Conservation (phyloP, 2,888 invertebrate species). For the Napeogenes inachia region DNA sequence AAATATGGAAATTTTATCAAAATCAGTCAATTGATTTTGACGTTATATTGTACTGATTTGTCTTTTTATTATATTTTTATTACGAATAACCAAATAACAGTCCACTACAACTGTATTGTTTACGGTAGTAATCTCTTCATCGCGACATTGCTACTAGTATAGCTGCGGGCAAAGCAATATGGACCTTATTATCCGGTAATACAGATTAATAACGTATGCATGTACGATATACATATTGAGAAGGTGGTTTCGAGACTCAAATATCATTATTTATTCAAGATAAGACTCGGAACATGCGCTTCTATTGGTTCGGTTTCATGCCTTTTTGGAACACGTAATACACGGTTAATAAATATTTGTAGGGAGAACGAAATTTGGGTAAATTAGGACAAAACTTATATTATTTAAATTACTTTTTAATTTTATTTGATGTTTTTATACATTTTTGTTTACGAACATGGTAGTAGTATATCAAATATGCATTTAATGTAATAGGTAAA, state of each 20-base stretch:
- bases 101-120: conserved; percentile 26
- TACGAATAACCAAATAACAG: conserved; percentile 25
- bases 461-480: no score
- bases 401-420: not conserved
- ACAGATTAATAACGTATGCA: conserved; percentile 11
- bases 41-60: no score
- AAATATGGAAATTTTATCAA: no score
- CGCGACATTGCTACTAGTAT: conserved; percentile 26
- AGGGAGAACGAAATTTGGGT: conserved; percentile 20
- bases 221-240: conserved; percentile 8
- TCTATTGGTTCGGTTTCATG: conserved; percentile 30
- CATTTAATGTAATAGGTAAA: no score
- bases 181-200: not conserved
- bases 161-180: conserved; percentile 7
- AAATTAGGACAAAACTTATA: not conserved
- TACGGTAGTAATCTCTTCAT: conserved; percentile 31
- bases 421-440: no score
- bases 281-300: conserved; percentile 32
- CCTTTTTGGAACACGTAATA: conserved; percentile 27
- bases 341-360: conserved; percentile 26
- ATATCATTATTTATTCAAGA: conserved; percentile 34
- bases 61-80: conserved; percentile 9
- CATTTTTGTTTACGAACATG: no score
- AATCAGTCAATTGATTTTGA: no score
- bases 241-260: conserved; percentile 27